Evolutionary conservation across 2,113 vertebrate species (phyloP).

Genomic region (Bubo bubo): DNA sequence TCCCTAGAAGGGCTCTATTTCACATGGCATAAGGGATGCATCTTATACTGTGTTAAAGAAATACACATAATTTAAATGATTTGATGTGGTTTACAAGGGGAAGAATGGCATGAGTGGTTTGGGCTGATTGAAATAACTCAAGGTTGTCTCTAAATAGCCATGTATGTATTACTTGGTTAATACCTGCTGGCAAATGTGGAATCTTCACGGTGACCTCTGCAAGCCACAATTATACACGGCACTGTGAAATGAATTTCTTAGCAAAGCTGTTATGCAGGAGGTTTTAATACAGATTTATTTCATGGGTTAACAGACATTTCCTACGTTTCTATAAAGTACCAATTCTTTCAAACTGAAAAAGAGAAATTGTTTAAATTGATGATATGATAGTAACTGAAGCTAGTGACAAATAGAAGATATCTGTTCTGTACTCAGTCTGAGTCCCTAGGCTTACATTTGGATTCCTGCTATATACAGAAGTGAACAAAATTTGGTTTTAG

Average conservation of each 20-base stretch:
- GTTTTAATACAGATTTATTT: slow-evolving; percentile 34
- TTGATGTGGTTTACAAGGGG: background rate
- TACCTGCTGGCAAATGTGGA: slow-evolving; percentile 17
- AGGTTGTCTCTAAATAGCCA: slow-evolving; percentile 4
- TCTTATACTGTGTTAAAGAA: background rate
- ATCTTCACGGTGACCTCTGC: slow-evolving; percentile 15
- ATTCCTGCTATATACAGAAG: background rate
- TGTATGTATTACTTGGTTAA: slow-evolving; percentile 28
- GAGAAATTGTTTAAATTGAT: background rate
- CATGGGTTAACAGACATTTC: background rate
- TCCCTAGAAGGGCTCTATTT: background rate
- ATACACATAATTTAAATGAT: background rate
- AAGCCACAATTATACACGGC: background rate
- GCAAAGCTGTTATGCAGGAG: background rate
- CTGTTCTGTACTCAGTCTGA: background rate
- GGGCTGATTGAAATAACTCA: background rate
- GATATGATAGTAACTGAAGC: background rate
- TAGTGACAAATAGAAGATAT: background rate
- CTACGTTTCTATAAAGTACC: background rate
- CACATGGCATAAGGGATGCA: background rate
- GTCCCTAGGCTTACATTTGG: background rate
- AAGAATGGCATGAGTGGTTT: slow-evolving; percentile 10
- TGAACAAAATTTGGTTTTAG: background rate
- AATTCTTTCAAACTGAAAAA: background rate
- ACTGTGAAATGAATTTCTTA: slow-evolving; percentile 36